These are phyloP conservation scores for Cheirogaleus medius DNA, from an alignment of 2,113 vertebrate genomes.

Conservation along the genomic window DNA sequence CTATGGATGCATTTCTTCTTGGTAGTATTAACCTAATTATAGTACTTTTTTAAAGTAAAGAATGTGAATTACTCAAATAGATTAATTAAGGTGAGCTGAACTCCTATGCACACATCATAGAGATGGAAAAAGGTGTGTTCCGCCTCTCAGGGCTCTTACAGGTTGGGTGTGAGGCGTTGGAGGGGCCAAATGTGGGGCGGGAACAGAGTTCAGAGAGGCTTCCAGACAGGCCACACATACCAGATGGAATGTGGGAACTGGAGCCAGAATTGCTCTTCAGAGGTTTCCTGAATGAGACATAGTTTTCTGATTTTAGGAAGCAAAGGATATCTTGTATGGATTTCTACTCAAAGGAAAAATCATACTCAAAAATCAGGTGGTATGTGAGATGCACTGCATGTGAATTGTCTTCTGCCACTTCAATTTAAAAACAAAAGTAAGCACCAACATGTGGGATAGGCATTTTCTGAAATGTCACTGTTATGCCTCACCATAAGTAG, in stretches of 20 bases:
- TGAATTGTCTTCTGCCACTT: neutral
- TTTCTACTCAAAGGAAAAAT: slow-evolving; percentile 8
- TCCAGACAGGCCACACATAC: neutral
- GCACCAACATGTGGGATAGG: neutral
- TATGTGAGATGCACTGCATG: neutral
- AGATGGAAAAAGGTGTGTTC: neutral
- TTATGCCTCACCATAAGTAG: neutral
- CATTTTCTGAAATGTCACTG: slow-evolving; percentile 13
- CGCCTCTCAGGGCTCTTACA: neutral
- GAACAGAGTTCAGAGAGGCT: neutral
- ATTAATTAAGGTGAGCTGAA: neutral
- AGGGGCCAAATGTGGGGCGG: no score
- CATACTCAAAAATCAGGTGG: neutral
- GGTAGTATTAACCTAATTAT: neutral
- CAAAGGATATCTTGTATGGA: neutral
- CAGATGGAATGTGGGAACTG: neutral
- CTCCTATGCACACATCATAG: neutral
- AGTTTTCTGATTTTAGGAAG: neutral
- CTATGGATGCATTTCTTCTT: neutral
- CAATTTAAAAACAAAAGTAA: neutral
- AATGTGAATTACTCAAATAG: neutral
- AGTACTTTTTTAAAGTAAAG: neutral
- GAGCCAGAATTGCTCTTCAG: neutral
- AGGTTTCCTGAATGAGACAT: neutral
- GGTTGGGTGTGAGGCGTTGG: neutral